A percentile compares a stretch with the other conserved stretches of the same genome.
These are phyloP conservation scores for Apocheima hispidaria DNA, from an alignment of 2,888 invertebrate species.

Conservation along the genomic window DNA sequence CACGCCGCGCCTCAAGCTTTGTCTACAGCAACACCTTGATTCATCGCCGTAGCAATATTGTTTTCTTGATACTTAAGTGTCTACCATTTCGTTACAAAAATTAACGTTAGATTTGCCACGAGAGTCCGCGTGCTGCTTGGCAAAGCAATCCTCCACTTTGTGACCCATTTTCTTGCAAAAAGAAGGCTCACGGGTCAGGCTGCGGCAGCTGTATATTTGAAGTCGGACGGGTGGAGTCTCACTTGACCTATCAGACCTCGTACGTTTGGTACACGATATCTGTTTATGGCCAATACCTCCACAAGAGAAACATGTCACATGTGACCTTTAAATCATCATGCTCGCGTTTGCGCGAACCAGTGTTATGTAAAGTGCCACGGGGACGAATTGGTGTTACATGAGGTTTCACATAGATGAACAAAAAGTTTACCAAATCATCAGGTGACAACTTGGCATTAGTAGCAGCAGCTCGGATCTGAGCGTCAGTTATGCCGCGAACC, in stretches of 20 bases:
- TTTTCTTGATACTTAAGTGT: neutral
- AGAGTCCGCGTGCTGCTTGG: slow-evolving; percentile 26
- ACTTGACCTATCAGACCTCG: neutral
- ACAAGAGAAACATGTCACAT: too few species aligned
- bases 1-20: too few species aligned
- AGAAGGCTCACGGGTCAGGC: slow-evolving; percentile 21
- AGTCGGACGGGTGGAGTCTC: neutral
- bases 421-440: neutral
- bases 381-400: neutral
- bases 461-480: neutral
- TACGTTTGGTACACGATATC: neutral
- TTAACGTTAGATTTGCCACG: slow-evolving; percentile 33
- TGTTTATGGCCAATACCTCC: neutral
- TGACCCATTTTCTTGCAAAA: slow-evolving; percentile 49
- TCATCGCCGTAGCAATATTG: slow-evolving; percentile 24
- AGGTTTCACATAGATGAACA: neutral
- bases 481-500: neutral
- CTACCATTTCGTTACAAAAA: slow-evolving; percentile 23
- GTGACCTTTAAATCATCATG: neutral
- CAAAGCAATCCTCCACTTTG: slow-evolving; percentile 39
- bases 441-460: neutral
- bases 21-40: slow-evolving; percentile 38
- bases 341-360: neutral
- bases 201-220: neutral
- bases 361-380: neutral